Evolutionary conservation across 2,113 vertebrate genomes (phyloP).

Genomic region (Pomatorhinus ruficollis): DNA sequence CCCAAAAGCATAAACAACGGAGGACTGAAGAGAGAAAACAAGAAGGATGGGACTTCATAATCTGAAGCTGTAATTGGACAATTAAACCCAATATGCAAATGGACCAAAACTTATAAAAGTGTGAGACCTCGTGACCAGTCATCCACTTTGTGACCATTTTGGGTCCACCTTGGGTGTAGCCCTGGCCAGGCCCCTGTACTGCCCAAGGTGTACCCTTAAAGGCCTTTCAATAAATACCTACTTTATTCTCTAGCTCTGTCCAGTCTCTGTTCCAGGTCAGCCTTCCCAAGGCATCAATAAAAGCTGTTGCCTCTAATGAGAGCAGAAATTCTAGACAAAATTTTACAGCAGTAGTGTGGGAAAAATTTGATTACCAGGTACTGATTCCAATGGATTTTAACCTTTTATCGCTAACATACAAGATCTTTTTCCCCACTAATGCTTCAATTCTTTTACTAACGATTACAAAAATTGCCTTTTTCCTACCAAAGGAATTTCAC

Average conservation of each 20-base stretch:
- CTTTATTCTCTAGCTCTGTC: neutral
- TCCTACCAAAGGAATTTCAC: neutral
- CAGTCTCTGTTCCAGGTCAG: neutral
- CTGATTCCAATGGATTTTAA: neutral
- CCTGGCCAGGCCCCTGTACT: neutral
- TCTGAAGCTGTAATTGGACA: no score
- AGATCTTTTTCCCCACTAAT: rapidly evolving
- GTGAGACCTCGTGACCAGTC: no score
- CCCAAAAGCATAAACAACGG: neutral
- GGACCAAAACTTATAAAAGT: no score
- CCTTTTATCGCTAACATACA: neutral
- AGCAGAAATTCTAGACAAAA: neutral
- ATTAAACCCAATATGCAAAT: no score
- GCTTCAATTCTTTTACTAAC: neutral
- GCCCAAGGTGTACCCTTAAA: neutral
- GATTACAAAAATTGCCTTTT: neutral
- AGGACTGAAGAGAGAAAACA: no score
- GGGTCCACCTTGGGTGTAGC: neutral
- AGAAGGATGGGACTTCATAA: no score
- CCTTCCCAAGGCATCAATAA: neutral
- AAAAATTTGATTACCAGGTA: neutral
- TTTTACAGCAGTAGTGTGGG: neutral
- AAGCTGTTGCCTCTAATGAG: neutral
- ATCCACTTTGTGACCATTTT: no score
- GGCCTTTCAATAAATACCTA: no score